A percentile compares a stretch with the other conserved stretches of the same genome.
Evolutionary conservation across 2,888 invertebrate genomes (phyloP).

Genomic region (Xiphydria camelus): DNA sequence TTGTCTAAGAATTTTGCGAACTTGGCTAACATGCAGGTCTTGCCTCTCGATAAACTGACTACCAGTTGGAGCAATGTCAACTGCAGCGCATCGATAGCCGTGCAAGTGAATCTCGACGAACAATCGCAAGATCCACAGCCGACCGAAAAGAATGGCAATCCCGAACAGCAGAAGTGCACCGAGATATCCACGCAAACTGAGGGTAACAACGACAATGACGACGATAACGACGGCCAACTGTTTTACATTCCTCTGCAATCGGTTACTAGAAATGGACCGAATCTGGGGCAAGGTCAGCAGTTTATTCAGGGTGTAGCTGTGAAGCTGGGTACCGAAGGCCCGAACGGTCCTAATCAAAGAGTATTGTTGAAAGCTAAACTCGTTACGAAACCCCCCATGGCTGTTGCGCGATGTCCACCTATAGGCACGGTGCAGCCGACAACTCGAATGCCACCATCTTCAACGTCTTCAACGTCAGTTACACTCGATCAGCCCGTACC

Average conservation of each 20-base stretch:
- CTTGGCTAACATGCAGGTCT: constrained; percentile 45
- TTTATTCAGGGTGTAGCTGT: constrained; percentile 68
- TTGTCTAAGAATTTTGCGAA: constrained; percentile 47
- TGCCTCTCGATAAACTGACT: constrained; percentile 50
- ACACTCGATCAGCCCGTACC: neutral
- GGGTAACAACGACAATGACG: constrained; percentile 59
- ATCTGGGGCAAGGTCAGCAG: constrained; percentile 53
- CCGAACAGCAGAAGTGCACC: constrained; percentile 46
- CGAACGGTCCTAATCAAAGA: constrained; percentile 66
- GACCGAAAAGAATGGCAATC: constrained; percentile 25
- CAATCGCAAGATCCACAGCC: constrained; percentile 29
- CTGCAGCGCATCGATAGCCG: constrained; percentile 60
- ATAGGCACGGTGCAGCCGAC: constrained; percentile 64
- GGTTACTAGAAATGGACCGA: constrained; percentile 55
- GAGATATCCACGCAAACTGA: constrained; percentile 60
- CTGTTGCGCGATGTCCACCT: constrained; percentile 58
- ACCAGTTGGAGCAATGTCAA: constrained; percentile 55
- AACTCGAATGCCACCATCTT: constrained; percentile 51
- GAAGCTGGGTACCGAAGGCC: constrained; percentile 67
- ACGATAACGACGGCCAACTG: constrained; percentile 63
- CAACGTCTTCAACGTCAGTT: neutral
- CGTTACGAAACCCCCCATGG: constrained; percentile 64
- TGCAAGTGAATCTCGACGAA: constrained; percentile 62
- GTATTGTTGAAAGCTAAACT: constrained; percentile 67
- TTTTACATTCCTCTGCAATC: constrained; percentile 69